Percentiles rank a stretch among this genome's conserved stretches.
Conservation (phyloP, 2,797 vertebrate genomes). For the Buceros bicornis region DNA sequence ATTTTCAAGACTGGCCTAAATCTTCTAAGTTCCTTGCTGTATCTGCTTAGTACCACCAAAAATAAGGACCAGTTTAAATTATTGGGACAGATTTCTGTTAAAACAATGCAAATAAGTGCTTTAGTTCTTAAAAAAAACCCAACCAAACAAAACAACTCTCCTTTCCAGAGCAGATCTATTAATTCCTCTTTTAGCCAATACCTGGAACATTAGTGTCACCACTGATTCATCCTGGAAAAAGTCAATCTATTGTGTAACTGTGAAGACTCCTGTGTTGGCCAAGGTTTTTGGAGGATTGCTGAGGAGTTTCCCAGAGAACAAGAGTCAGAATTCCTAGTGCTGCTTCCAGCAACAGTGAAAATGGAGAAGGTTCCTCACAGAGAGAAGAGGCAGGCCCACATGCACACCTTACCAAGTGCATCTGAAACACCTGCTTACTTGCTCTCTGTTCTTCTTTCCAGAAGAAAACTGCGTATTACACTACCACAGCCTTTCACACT, state of each 20-base stretch:
- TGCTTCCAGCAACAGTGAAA: neutral
- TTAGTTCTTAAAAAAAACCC: neutral
- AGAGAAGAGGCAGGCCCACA: neutral
- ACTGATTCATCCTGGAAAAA: slow-evolving; percentile 1
- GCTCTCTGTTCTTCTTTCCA: neutral
- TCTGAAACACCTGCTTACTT: neutral
- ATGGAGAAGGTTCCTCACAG: neutral
- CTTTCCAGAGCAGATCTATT: neutral
- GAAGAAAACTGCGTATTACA: neutral
- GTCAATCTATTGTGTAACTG: neutral
- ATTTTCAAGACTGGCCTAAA: neutral
- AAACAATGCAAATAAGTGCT: neutral
- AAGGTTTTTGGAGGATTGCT: neutral
- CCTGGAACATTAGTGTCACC: neutral
- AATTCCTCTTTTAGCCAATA: neutral
- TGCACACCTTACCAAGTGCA: neutral
- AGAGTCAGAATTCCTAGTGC: neutral
- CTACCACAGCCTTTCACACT: neutral
- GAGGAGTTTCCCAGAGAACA: neutral
- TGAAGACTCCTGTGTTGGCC: neutral
- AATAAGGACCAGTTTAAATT: neutral
- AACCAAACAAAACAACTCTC: neutral
- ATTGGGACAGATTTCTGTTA: neutral
- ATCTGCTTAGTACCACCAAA: neutral
- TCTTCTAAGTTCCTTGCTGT: neutral